Evolutionary conservation across 2,888 invertebrate genomes (phyloP).

Genomic region (Tribolium freemani): DNA sequence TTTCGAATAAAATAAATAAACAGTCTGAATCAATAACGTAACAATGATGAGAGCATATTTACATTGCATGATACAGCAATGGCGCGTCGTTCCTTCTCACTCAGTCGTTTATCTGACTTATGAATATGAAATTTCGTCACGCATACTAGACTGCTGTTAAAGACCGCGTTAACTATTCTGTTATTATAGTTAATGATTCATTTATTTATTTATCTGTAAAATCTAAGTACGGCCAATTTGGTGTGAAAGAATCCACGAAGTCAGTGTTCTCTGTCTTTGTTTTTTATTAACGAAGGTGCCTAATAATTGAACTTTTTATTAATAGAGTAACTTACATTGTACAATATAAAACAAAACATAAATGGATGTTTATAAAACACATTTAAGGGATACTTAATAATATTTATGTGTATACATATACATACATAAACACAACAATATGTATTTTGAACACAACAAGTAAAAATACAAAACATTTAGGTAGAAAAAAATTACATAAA

Average conservation of each 20-base stretch:
- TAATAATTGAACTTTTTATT: conserved; percentile 61
- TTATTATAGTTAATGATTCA: conserved; percentile 9
- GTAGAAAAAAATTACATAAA: conserved; percentile 44
- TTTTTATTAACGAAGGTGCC: conserved; percentile 38
- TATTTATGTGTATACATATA: conserved; percentile 68
- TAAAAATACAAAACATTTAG: conserved; percentile 60
- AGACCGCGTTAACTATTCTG: conserved; percentile 4
- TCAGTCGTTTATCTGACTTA: conserved; percentile 8
- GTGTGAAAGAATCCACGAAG: neutral
- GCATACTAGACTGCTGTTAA: conserved; percentile 3
- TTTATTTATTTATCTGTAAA: neutral
- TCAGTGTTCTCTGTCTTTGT: neutral
- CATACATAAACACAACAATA: conserved; percentile 69
- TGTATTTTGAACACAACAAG: conserved; percentile 69
- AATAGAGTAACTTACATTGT: conserved; percentile 65
- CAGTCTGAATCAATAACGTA: conserved; percentile 4
- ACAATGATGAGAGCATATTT: conserved; percentile 12
- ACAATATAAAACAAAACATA: conserved; percentile 70
- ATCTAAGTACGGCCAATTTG: neutral
- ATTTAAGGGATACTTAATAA: conserved; percentile 65
- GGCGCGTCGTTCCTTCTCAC: conserved; percentile 13
- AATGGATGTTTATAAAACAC: conserved; percentile 68
- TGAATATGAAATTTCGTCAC: conserved; percentile 17
- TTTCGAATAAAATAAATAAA: conserved; percentile 8
- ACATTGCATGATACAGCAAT: conserved; percentile 14